Evolutionary conservation across 2,888 invertebrate genomes (phyloP).

Genomic region (Acleris literana): DNA sequence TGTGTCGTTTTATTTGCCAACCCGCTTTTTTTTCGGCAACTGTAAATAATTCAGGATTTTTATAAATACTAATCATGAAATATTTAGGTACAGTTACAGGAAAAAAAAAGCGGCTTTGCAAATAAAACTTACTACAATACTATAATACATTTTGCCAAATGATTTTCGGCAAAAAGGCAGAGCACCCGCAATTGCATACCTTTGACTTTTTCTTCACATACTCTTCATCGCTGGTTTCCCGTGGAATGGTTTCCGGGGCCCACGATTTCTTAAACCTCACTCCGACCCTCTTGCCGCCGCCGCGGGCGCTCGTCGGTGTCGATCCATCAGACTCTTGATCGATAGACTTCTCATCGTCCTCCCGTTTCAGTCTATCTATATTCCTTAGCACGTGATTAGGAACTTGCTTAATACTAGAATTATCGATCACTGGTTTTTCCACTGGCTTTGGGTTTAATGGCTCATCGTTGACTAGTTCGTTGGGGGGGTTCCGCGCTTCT

Average conservation of each 20-base stretch:
- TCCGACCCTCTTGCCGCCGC: conserved; percentile 62
- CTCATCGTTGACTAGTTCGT: conserved; percentile 25
- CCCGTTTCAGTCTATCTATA: conserved; percentile 58
- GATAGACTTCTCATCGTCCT: conserved; percentile 71
- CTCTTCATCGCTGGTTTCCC: conserved; percentile 70
- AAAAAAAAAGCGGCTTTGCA: too few species aligned
- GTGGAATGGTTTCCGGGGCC: conserved; percentile 58
- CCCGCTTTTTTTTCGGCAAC: too few species aligned
- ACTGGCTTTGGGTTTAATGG: conserved; percentile 15
- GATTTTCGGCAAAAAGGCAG: too few species aligned
- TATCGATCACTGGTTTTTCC: conserved; percentile 30
- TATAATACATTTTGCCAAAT: too few species aligned
- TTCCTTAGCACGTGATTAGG: conserved; percentile 33
- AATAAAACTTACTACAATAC: too few species aligned
- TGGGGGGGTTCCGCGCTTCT: conserved; percentile 2
- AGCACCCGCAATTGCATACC: conserved; percentile 48
- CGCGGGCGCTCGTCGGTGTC: conserved; percentile 62
- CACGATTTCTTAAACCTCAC: conserved; percentile 74
- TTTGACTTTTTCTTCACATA: conserved; percentile 69
- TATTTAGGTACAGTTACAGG: too few species aligned
- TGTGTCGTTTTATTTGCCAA: too few species aligned
- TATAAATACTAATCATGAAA: too few species aligned
- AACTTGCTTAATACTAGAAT: conserved; percentile 30
- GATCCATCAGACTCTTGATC: conserved; percentile 69
- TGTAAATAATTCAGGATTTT: too few species aligned